Percentiles rank a stretch among this genome's conserved stretches.
Evolutionary conservation across 1,140 invertebrate species (phyloP).

Genomic region (Apis laboriosa): DNA sequence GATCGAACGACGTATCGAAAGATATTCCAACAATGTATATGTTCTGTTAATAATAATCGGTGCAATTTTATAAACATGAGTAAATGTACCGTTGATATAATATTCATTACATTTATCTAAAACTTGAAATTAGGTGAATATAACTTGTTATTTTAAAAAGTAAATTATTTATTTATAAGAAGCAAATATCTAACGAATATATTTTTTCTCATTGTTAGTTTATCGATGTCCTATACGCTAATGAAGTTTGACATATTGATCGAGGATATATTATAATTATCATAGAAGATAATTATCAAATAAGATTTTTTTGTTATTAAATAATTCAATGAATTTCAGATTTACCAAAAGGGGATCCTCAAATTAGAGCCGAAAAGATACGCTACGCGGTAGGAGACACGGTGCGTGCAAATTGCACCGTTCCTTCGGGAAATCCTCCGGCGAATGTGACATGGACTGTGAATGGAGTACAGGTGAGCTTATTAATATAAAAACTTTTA

Average conservation of each 20-base stretch:
- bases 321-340: constrained; percentile 80
- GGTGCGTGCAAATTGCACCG: constrained; percentile 88
- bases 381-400: constrained; percentile 88
- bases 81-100: no score
- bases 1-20: not conserved
- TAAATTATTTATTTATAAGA: no score
- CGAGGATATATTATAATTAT: no score
- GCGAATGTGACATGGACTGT: constrained; percentile 91
- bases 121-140: no score
- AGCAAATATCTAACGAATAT: no score
- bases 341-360: constrained; percentile 84
- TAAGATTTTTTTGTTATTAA: not conserved
- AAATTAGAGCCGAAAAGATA: constrained; percentile 86
- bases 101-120: no score
- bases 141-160: no score
- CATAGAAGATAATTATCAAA: no score
- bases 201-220: no score
- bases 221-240: no score
- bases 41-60: not conserved
- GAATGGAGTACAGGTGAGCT: constrained; percentile 87
- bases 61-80: not conserved
- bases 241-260: no score
- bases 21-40: not conserved
- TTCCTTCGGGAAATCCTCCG: constrained; percentile 87
- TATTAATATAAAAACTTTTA: constrained; percentile 50